phyloP scores from a whole-genome alignment of 2,888 invertebrate genomes.

The Caradrina kadenii region DNA sequence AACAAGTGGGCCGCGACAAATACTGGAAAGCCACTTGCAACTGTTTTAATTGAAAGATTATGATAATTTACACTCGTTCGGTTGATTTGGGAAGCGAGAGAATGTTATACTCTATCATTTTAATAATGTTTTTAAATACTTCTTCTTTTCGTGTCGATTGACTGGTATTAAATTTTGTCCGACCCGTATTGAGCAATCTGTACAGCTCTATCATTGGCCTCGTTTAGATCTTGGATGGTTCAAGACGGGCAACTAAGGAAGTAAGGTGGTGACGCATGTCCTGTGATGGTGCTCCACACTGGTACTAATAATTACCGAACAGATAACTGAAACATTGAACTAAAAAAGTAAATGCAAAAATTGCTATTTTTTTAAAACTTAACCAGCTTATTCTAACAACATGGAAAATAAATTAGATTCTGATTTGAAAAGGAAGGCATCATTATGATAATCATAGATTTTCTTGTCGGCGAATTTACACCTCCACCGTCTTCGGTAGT shows the following conservation, averaged over 20 bases:
- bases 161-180: too few species aligned
- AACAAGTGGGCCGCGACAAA: slow-evolving; percentile 80
- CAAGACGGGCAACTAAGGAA: too few species aligned
- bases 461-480: slow-evolving; percentile 73
- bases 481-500: slow-evolving; percentile 57
- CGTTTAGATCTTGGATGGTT: too few species aligned
- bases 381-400: slow-evolving; percentile 25
- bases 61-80: slow-evolving; percentile 50
- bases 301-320: too few species aligned
- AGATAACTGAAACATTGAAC: too few species aligned
- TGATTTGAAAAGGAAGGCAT: slow-evolving; percentile 26
- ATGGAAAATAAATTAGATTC: slow-evolving; percentile 32
- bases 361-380: too few species aligned
- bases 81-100: slow-evolving; percentile 40
- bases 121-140: not conserved
- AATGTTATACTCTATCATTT: slow-evolving; percentile 18
- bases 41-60: slow-evolving; percentile 61
- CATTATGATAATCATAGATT: slow-evolving; percentile 41
- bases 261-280: too few species aligned
- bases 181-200: too few species aligned
- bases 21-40: slow-evolving; percentile 71
- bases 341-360: too few species aligned
- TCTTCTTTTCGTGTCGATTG: too few species aligned
- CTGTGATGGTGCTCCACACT: too few species aligned
- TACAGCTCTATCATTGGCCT: too few species aligned